phyloP scores from a whole-genome alignment of 2,888 invertebrate species.

The Oxyteleia sp. region DNA sequence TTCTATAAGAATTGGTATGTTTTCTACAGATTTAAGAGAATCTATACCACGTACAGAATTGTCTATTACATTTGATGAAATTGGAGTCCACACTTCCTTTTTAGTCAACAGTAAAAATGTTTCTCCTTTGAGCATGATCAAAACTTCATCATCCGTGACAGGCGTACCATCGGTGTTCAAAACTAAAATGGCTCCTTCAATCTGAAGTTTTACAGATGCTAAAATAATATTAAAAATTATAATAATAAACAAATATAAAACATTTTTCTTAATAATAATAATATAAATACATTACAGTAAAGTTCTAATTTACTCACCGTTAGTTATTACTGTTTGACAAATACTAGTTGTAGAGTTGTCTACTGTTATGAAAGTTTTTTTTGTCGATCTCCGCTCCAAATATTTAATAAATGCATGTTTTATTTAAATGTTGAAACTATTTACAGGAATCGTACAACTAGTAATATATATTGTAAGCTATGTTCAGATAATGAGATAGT shows the following conservation, averaged over 20 bases:
- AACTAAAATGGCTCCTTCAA: not conserved
- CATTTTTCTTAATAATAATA: conserved; percentile 1
- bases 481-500: not conserved
- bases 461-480: no score
- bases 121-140: conserved; percentile 13
- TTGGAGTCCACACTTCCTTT: conserved; percentile 11
- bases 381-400: not conserved
- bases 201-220: conserved; percentile 9
- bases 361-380: no score
- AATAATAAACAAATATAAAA: not conserved
- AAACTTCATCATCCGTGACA: conserved; percentile 22
- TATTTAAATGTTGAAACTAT: no score
- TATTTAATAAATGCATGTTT: not conserved
- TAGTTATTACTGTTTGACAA: not conserved
- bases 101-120: conserved; percentile 14
- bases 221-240: conserved; percentile 3
- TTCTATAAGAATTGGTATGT: no score
- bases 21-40: not conserved
- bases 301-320: conserved; percentile 21
- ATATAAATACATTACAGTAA: no score
- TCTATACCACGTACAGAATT: no score
- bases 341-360: not conserved
- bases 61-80: not conserved
- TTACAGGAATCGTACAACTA: no score
- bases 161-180: conserved; percentile 20